phyloP scores from a whole-genome alignment of 2,797 vertebrate genomes.

The Enteromius thamalakanensis region DNA sequence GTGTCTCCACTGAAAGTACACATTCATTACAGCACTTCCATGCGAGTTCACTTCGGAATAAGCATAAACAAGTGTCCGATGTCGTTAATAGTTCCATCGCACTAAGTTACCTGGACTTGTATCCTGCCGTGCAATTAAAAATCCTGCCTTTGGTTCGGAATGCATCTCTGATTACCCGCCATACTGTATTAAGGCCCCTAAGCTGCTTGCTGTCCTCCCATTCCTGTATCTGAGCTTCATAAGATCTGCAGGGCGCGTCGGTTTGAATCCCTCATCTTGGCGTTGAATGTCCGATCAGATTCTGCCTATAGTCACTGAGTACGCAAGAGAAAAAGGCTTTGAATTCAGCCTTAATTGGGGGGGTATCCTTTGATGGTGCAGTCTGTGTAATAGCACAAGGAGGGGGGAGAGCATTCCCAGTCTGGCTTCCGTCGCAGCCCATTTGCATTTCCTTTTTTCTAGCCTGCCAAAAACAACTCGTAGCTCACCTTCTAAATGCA shows the following conservation, averaged over 20 bases:
- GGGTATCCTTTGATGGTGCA: constrained; percentile 53
- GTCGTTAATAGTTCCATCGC: constrained; percentile 33
- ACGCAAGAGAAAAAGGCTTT: constrained; percentile 29
- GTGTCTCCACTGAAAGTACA: constrained; percentile 54
- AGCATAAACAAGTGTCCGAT: constrained; percentile 35
- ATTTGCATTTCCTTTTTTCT: constrained; percentile 53
- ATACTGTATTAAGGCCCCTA: neutral
- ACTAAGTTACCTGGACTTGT: constrained; percentile 32
- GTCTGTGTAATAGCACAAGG: constrained; percentile 35
- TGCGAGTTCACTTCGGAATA: constrained; percentile 22
- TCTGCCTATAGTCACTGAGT: constrained; percentile 15
- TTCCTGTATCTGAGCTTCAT: constrained; percentile 30
- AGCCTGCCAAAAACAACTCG: constrained; percentile 47
- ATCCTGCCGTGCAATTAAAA: constrained; percentile 9
- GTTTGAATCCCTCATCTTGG: constrained; percentile 41
- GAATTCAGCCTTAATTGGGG: constrained; percentile 49
- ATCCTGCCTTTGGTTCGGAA: neutral
- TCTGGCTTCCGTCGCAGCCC: constrained; percentile 19
- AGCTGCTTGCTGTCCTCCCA: constrained; percentile 26
- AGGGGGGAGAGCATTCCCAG: constrained; percentile 14
- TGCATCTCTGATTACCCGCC: constrained; percentile 14
- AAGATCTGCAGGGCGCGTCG: constrained; percentile 32
- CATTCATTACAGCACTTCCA: constrained; percentile 61
- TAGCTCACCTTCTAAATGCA: constrained; percentile 44
- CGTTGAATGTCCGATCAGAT: constrained; percentile 32